Evolutionary conservation across 2,113 vertebrate genomes (phyloP).

Genomic region (Eudyptes chrysolophus): DNA sequence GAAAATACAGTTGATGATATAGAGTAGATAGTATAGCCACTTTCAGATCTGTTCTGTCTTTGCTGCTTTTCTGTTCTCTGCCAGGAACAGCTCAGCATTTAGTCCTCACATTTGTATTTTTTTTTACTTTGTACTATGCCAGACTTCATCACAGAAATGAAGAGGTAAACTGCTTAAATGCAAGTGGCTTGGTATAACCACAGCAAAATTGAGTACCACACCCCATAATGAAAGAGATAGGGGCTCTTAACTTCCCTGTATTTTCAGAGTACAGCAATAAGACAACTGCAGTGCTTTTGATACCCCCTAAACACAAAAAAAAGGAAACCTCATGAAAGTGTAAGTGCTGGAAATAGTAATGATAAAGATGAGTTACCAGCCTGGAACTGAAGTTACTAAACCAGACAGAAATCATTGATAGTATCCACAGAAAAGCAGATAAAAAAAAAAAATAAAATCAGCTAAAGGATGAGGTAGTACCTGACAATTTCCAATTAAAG

Average conservation of each 20-base stretch:
- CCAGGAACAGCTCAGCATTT: neutral
- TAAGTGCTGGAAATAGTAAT: neutral
- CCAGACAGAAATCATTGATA: neutral
- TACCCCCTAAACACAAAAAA: neutral
- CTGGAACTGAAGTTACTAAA: neutral
- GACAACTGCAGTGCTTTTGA: neutral
- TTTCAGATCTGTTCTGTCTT: neutral
- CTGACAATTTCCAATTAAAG: neutral
- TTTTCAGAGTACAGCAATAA: neutral
- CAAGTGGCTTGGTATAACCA: neutral
- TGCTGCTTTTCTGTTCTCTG: neutral
- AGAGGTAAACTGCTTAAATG: neutral
- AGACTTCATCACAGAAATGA: neutral
- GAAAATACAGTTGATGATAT: neutral
- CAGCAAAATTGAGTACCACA: neutral
- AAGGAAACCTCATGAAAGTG: neutral
- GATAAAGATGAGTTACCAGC: neutral
- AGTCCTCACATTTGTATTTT: fast-evolving
- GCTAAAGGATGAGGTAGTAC: neutral
- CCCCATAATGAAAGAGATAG: neutral
- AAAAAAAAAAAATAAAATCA: neutral
- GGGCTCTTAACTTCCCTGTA: neutral
- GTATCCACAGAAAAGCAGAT: neutral
- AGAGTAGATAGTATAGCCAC: neutral
- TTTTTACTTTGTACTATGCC: neutral